Conservation (phyloP, 2,797 vertebrate genomes). For the Hylomyscus alleni region DNA sequence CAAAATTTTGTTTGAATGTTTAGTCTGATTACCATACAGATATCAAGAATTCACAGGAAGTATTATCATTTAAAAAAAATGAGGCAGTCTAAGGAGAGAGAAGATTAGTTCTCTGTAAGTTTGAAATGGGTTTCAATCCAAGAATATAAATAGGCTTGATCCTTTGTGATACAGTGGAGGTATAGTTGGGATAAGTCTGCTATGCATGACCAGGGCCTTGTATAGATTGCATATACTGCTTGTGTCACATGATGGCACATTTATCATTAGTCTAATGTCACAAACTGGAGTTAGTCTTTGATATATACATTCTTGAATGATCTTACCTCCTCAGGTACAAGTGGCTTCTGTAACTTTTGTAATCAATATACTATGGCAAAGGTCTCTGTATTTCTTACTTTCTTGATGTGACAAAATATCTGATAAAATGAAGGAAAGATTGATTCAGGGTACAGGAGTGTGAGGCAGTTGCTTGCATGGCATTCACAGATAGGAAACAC, state of each 20-base stretch:
- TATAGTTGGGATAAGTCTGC: neutral
- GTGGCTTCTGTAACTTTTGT: conserved; percentile 5
- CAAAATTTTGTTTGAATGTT: neutral
- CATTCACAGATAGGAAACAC: neutral
- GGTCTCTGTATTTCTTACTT: neutral
- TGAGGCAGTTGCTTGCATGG: too few species aligned
- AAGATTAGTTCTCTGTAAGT: neutral
- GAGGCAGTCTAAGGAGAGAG: neutral
- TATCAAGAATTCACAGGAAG: neutral
- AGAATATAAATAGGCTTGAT: neutral
- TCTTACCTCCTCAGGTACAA: neutral
- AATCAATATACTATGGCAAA: neutral
- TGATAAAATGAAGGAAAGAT: neutral
- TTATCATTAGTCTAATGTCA: neutral
- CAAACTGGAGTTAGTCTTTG: neutral
- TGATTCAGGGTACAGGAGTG: neutral
- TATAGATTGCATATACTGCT: neutral
- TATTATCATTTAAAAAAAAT: neutral
- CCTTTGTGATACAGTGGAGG: neutral
- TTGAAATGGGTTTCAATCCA: neutral
- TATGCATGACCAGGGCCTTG: neutral
- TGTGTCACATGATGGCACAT: neutral
- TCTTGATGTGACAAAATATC: neutral
- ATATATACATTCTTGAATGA: neutral
- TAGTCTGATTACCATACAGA: neutral